Evolutionary conservation across 2,797 vertebrate species (phyloP), one percentile per base, ranked within the genome.

Genomic region (Halcyon badia): DNA sequence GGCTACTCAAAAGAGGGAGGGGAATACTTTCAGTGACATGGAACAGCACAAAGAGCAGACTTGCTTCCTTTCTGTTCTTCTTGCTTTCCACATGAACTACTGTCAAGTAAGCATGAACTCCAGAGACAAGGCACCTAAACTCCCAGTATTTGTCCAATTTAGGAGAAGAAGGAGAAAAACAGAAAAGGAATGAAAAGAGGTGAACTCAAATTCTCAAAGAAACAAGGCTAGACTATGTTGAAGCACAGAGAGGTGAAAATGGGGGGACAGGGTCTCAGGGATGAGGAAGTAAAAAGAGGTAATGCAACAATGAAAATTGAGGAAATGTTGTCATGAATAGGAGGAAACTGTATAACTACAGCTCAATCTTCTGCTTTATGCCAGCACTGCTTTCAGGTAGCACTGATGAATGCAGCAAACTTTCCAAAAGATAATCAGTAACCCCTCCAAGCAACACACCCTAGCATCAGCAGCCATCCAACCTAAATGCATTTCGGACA

Each of bases 1-100:
- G 9, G 4, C 3, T 22, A 61, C 15, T 58, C 11, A 49, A 66
- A 83, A 85, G 1, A 1, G 18, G 3, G 2, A 9, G 6, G 11
- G 1, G 2, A 35, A 33, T 46, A 72, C 21, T 69, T 90, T 65
- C 62, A 17, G 14, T 33, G 14, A 60, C 24, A 26, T 28, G 25
- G 30, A 70, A 62, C 5, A 62, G 35, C 88, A 73, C 5, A 83
- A 24, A 49, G 16, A 80, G 30, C 12, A 75, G n/a, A 62, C 4
- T 69, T 49, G 22, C 14, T 70, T 75, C 17, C 31, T 76, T 79
- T 44, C n/a, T 91, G 3, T 51, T 76, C 72, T 22, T 65, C 39
- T 20, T 60, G 10, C 48, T 86, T 88, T 42, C 17, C 39, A 60
- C 9, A 58, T 41, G 11, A 91, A 49, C 25, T n/a, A 15, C 21